Evolutionary conservation across 1,140 invertebrate species (phyloP), one percentile per base, ranked within the genome.

Genomic region (Chrysomallon squamiferum): DNA sequence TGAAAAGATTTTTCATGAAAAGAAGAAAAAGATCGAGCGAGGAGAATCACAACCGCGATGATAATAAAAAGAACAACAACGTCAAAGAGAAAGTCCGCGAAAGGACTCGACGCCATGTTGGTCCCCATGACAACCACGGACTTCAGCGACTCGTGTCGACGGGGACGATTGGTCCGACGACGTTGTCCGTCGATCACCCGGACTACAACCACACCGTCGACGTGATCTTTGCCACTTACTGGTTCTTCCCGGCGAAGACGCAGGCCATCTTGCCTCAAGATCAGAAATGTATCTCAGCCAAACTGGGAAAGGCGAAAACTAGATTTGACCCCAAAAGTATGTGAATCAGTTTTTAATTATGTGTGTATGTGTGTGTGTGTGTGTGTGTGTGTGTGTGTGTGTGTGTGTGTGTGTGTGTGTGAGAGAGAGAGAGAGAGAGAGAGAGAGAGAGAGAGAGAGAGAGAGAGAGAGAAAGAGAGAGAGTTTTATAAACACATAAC

Each of bases 191-290:
- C 0, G 59, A 68, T 33, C 77, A 83, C 70, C 75, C 78, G 11
- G 73, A 79, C 38, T 79, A 75, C 52, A 77, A 74, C 41, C 70
- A 83, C 62, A 81, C 80, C 15, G 85, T 88, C 54, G 88, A 88
- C 66, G 61, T 87, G 9, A 68, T 88, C 30, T 88, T 88, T 75
- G 87, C 86, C 35, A 88, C 88, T 6, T 88, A 88, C 69, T 88
- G 87, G 87, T 87, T 88, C 74, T 87, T 84, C 62, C 87, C 87
- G 0, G 78, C 86, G 0, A 83, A 86, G 62, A 85, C 86, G 30
- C 69, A 83, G 62, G 78, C 81, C 15, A 80, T 88, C 52, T 66
- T 87, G 41, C 80, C 84, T 0, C 66, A 85, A 65, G 85, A 87
- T 62, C 75, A 84, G 56, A 74, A 83, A 38, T 88, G 88, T 65